These are phyloP conservation scores for Trissolcus brochymenae DNA, from an alignment of 2,888 invertebrate species.

Conservation along the genomic window DNA sequence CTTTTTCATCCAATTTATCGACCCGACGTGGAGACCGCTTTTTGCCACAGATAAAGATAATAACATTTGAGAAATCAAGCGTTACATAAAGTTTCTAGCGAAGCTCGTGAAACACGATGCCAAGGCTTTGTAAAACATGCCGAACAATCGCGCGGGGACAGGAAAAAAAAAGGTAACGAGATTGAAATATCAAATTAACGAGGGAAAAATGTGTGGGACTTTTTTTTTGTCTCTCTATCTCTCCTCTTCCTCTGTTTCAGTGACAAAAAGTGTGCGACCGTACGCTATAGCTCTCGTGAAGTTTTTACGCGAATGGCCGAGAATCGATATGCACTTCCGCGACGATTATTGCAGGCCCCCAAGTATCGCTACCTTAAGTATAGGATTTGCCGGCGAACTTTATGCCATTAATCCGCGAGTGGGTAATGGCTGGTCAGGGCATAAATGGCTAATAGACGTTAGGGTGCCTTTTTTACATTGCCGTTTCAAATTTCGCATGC, in stretches of 20 bases:
- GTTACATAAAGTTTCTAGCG: constrained; percentile 7
- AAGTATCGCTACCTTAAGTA: constrained; percentile 51
- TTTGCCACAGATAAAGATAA: constrained; percentile 10
- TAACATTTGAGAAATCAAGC: neutral
- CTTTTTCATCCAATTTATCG: constrained; percentile 13
- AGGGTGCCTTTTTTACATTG: constrained; percentile 50
- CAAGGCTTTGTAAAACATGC: constrained; percentile 4
- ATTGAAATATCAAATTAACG: constrained; percentile 27
- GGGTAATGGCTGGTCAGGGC: constrained; percentile 46
- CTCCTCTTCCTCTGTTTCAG: constrained; percentile 4
- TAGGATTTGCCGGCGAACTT: constrained; percentile 50
- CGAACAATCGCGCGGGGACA: neutral
- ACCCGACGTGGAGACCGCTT: neutral
- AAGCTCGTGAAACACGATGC: constrained; percentile 4
- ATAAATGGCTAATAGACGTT: constrained; percentile 10
- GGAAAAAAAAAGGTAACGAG: neutral
- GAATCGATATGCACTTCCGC: constrained; percentile 47
- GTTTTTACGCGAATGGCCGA: constrained; percentile 24
- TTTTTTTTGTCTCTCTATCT: constrained; percentile 6
- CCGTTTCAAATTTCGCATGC: constrained; percentile 50
- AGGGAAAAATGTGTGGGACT: neutral
- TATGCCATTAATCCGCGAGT: constrained; percentile 53
- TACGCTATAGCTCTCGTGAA: constrained; percentile 23
- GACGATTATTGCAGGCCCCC: constrained; percentile 45
- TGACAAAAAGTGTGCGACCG: constrained; percentile 23